phyloP scores from a whole-genome alignment of 2,113 vertebrate species.

The Dissostichus mawsoni region DNA sequence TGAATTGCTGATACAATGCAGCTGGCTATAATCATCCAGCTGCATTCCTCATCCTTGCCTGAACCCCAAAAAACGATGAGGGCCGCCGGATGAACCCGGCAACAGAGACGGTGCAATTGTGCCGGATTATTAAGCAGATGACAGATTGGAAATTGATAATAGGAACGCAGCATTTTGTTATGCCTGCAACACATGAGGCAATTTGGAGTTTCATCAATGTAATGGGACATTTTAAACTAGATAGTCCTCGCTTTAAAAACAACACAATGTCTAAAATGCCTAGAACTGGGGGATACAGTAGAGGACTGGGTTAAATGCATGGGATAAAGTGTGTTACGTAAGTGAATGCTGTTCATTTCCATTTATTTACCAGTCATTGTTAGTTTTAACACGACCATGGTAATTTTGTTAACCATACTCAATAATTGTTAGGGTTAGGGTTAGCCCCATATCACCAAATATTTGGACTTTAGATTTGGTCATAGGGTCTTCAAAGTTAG shows the following conservation, averaged over 20 bases:
- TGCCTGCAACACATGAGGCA: not conserved
- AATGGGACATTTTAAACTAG: not conserved
- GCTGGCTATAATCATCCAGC: conserved; percentile 15
- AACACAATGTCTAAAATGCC: not conserved
- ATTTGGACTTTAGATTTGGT: no score
- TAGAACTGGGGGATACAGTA: no score
- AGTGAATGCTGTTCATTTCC: conserved; percentile 3
- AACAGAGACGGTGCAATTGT: conserved; percentile 11
- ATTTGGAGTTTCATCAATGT: not conserved
- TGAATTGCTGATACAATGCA: conserved; percentile 11
- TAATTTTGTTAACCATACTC: not conserved
- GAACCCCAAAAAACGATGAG: not conserved
- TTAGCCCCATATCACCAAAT: no score
- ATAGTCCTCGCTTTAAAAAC: not conserved
- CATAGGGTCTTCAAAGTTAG: no score
- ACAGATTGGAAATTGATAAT: not conserved
- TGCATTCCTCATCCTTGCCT: not conserved
- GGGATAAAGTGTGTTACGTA: not conserved
- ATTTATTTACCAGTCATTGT: not conserved
- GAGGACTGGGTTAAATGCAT: not conserved
- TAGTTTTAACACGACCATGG: not conserved
- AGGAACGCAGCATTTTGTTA: not conserved
- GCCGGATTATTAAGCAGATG: not conserved
- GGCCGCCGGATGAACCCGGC: not conserved
- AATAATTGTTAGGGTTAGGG: no score